Evolutionary conservation across 2,888 invertebrate species (phyloP).

Genomic region (Drosophila atripex): DNA sequence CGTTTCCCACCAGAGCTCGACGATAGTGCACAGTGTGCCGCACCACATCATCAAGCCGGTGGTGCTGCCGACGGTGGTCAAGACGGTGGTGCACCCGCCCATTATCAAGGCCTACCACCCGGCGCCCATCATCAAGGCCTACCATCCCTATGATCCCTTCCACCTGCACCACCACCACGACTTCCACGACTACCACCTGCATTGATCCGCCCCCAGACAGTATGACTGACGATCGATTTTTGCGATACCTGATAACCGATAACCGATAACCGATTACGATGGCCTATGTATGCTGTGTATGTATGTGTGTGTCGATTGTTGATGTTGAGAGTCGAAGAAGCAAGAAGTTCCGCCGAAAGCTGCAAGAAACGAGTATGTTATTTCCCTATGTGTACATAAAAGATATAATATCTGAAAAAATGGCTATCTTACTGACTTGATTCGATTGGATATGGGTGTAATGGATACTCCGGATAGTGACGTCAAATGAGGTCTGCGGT

Average conservation of each 20-base stretch:
- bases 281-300: constrained; percentile 39
- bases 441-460: constrained; percentile 3
- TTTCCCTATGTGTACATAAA: constrained; percentile 39
- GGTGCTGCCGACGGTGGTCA: constrained; percentile 80
- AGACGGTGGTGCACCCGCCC: constrained; percentile 79
- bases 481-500: constrained; percentile 5
- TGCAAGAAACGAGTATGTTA: constrained; percentile 26
- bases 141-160: constrained; percentile 77
- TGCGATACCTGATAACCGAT: constrained; percentile 22
- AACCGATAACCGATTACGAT: constrained; percentile 9
- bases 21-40: constrained; percentile 80
- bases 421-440: background rate
- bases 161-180: constrained; percentile 73
- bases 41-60: constrained; percentile 81
- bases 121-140: constrained; percentile 80
- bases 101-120: constrained; percentile 81
- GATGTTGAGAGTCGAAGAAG: constrained; percentile 12
- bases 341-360: constrained; percentile 35
- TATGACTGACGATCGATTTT: constrained; percentile 19
- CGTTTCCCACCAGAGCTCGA: constrained; percentile 82
- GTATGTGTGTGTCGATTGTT: constrained; percentile 46
- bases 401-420: constrained; percentile 32
- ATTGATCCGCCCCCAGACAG: constrained; percentile 45
- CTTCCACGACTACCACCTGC: constrained; percentile 69
- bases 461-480: constrained; percentile 20